Percentiles rank a stretch among this genome's conserved stretches.
phyloP scores from a whole-genome alignment of 2,797 vertebrate genomes.

The Trematomus bernacchii region DNA sequence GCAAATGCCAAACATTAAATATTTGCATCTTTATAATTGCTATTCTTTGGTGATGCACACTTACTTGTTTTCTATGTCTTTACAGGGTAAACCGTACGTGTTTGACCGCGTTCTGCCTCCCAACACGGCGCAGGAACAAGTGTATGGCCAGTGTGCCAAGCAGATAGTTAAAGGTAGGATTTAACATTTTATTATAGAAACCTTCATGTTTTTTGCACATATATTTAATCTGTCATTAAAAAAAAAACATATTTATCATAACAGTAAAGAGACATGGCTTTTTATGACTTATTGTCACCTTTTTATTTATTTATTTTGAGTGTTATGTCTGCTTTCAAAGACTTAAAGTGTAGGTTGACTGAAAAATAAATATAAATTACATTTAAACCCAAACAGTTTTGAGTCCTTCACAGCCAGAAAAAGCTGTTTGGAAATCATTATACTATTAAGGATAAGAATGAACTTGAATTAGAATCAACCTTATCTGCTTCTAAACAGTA shows the following conservation, averaged over 20 bases:
- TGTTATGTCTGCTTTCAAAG: too few species aligned
- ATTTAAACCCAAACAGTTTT: too few species aligned
- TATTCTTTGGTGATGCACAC: not conserved
- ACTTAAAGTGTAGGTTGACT: too few species aligned
- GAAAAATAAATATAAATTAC: too few species aligned
- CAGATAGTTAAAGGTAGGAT: constrained; percentile 92
- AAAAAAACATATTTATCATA: not conserved
- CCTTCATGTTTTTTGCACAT: constrained; percentile 5
- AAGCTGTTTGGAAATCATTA: too few species aligned
- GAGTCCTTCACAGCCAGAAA: too few species aligned
- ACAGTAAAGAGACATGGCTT: not conserved
- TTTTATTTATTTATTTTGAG: not conserved
- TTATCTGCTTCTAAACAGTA: too few species aligned
- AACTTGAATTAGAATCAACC: too few species aligned
- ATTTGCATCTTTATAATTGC: not conserved
- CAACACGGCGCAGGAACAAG: constrained; percentile 91
- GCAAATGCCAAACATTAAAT: not conserved
- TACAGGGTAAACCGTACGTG: constrained; percentile 91
- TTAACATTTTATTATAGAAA: not conserved
- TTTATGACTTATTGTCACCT: not conserved
- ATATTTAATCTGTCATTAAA: not conserved
- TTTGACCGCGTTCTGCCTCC: constrained; percentile 92
- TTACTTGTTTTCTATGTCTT: not conserved
- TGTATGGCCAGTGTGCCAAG: constrained; percentile 93
- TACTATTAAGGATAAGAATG: too few species aligned